phyloP scores from a whole-genome alignment of 2,888 invertebrate species.

The Matsumyia berberina region DNA sequence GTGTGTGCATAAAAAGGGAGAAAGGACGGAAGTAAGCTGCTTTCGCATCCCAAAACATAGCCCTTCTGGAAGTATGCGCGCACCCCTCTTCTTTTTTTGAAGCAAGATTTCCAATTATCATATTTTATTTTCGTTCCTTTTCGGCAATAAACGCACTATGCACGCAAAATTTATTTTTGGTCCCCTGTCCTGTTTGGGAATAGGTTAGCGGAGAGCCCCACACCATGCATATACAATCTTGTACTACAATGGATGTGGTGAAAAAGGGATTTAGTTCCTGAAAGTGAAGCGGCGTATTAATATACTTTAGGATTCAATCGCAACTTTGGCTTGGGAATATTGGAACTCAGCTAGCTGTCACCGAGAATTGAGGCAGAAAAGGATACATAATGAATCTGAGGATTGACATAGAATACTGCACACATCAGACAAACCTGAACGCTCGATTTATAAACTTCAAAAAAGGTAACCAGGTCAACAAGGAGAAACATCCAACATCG shows the following conservation, averaged over 20 bases:
- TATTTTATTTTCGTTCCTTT: slow-evolving; percentile 34
- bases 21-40: slow-evolving; percentile 7
- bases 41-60: not conserved
- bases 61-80: slow-evolving; percentile 20
- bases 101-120: slow-evolving; percentile 55
- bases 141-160: not conserved
- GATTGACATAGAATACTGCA: too few relatives aligned
- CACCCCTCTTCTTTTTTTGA: slow-evolving; percentile 9
- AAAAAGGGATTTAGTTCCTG: not conserved
- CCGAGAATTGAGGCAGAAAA: too few relatives aligned
- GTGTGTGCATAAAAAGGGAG: not conserved
- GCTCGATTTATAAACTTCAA: too few relatives aligned
- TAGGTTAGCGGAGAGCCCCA: slow-evolving; percentile 8
- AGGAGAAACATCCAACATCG: too few relatives aligned
- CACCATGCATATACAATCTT: slow-evolving; percentile 1
- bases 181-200: slow-evolving; percentile 4
- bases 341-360: too few relatives aligned
- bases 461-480: too few relatives aligned
- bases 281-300: too few relatives aligned
- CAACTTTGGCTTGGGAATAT: too few relatives aligned
- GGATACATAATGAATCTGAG: too few relatives aligned
- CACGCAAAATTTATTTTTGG: not conserved
- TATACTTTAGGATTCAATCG: too few relatives aligned
- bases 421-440: too few relatives aligned
- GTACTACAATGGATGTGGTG: not conserved